Conservation (phyloP, 2,113 vertebrate species). For the Cichladusa arquata region DNA sequence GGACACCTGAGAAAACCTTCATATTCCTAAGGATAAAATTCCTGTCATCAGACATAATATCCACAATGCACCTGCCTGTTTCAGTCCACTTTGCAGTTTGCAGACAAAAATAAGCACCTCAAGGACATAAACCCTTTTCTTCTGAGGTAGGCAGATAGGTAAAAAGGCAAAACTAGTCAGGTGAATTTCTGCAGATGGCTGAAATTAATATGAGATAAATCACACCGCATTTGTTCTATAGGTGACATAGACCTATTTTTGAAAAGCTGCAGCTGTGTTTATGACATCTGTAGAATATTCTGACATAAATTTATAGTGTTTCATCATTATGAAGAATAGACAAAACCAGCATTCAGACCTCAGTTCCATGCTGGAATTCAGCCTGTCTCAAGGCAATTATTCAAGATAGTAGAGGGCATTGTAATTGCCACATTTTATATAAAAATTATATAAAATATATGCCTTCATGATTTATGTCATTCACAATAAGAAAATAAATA, state of each 20-base stretch:
- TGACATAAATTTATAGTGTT: neutral
- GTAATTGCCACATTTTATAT: neutral
- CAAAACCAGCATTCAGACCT: neutral
- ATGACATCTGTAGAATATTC: neutral
- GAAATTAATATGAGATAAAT: neutral
- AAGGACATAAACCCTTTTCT: neutral
- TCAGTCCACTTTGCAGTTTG: neutral
- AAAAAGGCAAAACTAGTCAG: neutral
- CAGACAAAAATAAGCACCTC: neutral
- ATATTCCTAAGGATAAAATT: neutral
- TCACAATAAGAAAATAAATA: neutral
- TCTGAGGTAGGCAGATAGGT: neutral
- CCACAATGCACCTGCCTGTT: neutral
- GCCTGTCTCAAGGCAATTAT: neutral
- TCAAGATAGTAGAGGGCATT: neutral
- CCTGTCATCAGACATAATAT: neutral
- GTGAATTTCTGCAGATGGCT: neutral
- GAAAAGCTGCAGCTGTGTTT: neutral
- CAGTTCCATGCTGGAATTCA: neutral
- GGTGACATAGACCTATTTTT: neutral
- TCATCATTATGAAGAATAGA: neutral
- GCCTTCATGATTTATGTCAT: neutral
- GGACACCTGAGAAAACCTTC: neutral
- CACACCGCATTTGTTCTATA: fast-evolving
- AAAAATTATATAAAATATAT: neutral